phyloP scores from a whole-genome alignment of 1,140 invertebrate species.

The Doryteuthis pealeii region DNA sequence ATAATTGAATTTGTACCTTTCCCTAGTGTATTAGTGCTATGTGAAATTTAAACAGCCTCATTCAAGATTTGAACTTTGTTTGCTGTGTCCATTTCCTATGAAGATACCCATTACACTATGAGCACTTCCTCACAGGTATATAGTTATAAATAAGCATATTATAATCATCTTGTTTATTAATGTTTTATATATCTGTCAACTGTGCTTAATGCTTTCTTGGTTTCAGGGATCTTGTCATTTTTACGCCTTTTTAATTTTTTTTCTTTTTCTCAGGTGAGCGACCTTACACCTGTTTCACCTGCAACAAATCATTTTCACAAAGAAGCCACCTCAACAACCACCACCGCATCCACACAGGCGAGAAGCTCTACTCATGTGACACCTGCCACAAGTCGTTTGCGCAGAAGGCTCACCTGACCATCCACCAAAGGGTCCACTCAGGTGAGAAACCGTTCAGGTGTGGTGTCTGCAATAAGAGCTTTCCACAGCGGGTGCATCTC shows the following conservation, averaged over 20 bases:
- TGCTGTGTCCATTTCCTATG: too few species aligned
- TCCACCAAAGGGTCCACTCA: constrained; percentile 92
- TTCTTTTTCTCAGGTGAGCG: constrained; percentile 6
- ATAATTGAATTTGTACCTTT: too few species aligned
- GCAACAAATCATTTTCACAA: constrained; percentile 18
- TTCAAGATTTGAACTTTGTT: too few species aligned
- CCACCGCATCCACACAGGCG: constrained; percentile 23
- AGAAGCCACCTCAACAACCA: constrained; percentile 19
- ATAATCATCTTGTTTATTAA: too few species aligned
- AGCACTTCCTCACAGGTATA: too few species aligned
- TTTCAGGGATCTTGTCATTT: too few species aligned
- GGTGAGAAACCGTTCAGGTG: constrained; percentile 76
- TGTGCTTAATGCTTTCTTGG: too few species aligned
- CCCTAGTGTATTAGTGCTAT: too few species aligned
- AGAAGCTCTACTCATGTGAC: constrained; percentile 19
- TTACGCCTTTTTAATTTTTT: not conserved
- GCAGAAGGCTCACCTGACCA: constrained; percentile 74
- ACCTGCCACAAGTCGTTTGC: constrained; percentile 20
- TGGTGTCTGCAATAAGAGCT: constrained; percentile 31
- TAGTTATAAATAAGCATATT: too few species aligned
- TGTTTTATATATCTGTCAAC: too few species aligned
- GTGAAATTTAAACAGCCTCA: too few species aligned
- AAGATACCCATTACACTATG: too few species aligned
- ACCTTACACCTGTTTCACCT: constrained; percentile 14
- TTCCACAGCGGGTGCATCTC: constrained; percentile 6